Conservation (phyloP, 2,113 vertebrate genomes). For the Anarrhichthys ocellatus region DNA sequence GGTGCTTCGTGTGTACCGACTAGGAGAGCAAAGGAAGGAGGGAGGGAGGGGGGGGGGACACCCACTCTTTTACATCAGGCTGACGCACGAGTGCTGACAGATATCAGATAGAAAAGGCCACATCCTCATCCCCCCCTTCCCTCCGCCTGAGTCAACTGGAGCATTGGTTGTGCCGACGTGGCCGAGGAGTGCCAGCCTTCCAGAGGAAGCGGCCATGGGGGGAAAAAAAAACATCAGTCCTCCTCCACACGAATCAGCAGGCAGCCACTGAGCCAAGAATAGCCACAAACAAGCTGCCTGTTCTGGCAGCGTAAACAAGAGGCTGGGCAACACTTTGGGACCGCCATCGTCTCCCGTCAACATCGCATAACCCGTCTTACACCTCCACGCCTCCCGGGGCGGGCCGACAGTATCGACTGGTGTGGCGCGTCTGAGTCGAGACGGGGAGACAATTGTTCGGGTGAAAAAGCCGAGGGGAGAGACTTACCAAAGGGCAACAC, state of each 20-base stretch:
- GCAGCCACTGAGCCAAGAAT: constrained; percentile 68
- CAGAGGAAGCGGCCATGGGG: constrained; percentile 67
- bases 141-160: constrained; percentile 64
- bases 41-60: constrained; percentile 2
- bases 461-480: constrained; percentile 10
- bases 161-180: constrained; percentile 80
- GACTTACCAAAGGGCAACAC: neutral
- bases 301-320: constrained; percentile 58
- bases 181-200: constrained; percentile 76
- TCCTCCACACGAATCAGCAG: constrained; percentile 55
- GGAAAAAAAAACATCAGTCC: constrained; percentile 61
- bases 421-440: neutral
- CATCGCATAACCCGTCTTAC: constrained; percentile 44
- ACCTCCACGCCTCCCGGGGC: constrained; percentile 12
- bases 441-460: constrained; percentile 23
- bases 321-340: constrained; percentile 44
- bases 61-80: constrained; percentile 83
- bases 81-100: constrained; percentile 81
- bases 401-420: constrained; percentile 34
- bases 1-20: constrained; percentile 27
- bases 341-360: constrained; percentile 46
- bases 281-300: constrained; percentile 64
- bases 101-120: constrained; percentile 82
- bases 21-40: constrained; percentile 10
- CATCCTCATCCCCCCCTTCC: constrained; percentile 37